These are phyloP conservation scores for Leiothrix lutea DNA, from an alignment of 2,113 vertebrate genomes.

Conservation along the genomic window DNA sequence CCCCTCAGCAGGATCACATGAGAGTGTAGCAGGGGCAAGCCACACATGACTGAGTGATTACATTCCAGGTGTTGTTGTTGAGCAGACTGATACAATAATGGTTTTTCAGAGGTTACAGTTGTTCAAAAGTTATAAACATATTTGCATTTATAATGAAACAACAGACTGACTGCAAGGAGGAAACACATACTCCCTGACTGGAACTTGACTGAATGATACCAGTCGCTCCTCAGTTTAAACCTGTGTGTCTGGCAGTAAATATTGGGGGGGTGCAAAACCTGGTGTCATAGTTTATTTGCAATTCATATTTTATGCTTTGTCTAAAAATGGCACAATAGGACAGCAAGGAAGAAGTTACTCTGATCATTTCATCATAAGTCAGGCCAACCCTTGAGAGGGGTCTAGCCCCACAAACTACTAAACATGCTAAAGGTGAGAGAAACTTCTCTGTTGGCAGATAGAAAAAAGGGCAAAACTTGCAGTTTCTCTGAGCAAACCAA, in stretches of 20 bases:
- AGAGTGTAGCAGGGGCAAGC: background rate
- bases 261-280: background rate
- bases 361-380: background rate
- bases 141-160: background rate
- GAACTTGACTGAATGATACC: background rate
- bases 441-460: background rate
- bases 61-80: background rate
- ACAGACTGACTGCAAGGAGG: background rate
- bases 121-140: background rate
- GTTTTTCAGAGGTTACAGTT: background rate
- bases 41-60: background rate
- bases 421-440: background rate
- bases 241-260: background rate
- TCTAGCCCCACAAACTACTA: background rate
- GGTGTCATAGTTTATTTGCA: background rate
- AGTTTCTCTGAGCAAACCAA: background rate
- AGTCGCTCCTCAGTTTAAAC: background rate
- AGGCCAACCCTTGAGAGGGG: background rate
- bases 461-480: background rate
- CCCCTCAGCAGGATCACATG: background rate
- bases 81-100: background rate
- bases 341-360: background rate
- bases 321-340: background rate
- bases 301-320: background rate
- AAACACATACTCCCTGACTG: background rate